These are phyloP conservation scores for Sipha maydis DNA, from an alignment of 2,888 invertebrate genomes.

Conservation along the genomic window DNA sequence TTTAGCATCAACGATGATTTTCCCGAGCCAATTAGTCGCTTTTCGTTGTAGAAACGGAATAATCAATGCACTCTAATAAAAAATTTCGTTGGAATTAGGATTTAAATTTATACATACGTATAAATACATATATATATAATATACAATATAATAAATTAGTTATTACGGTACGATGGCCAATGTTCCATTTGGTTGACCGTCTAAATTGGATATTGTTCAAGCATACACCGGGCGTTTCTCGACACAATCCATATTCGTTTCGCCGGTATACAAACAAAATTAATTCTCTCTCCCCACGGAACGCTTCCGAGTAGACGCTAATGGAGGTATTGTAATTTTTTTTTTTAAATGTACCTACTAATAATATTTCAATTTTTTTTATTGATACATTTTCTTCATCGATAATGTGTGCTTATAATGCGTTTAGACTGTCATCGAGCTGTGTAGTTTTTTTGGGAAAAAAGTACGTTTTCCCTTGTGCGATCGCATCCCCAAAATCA, in stretches of 20 bases:
- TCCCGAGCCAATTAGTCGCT: not conserved
- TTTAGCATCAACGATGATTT: not conserved
- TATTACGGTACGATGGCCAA: not conserved
- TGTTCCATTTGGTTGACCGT: not conserved
- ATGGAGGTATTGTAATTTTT: not conserved
- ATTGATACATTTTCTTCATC: no score
- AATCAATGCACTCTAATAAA: not conserved
- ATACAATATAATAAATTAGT: not conserved
- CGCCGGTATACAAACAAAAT: not conserved
- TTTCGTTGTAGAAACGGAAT: not conserved
- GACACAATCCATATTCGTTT: not conserved
- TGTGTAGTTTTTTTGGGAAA: no score
- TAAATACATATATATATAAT: no score
- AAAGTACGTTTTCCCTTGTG: no score
- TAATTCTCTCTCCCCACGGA: not conserved
- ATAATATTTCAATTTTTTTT: no score
- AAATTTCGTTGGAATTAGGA: not conserved
- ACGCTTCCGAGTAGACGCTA: not conserved
- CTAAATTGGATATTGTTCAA: not conserved
- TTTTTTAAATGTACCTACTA: no score
- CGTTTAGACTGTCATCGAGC: no score
- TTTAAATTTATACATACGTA: not conserved
- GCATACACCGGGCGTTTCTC: not conserved
- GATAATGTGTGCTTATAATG: no score
- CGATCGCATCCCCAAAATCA: no score